phyloP scores from a whole-genome alignment of 2,113 vertebrate species.

The Gymnocephalus cernua region DNA sequence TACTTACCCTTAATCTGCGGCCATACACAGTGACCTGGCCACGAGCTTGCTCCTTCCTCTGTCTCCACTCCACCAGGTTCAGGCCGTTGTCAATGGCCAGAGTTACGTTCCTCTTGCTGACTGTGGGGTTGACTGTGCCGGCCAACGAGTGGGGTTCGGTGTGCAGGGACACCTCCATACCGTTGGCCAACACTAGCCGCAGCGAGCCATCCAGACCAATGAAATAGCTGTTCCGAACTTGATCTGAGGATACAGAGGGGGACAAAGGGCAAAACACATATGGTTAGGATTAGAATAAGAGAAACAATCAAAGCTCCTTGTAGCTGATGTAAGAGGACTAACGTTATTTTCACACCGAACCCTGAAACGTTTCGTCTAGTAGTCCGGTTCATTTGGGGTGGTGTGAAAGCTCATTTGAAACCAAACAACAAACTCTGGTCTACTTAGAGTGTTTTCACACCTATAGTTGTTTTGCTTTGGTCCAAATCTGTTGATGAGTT shows the following conservation, averaged over 20 bases:
- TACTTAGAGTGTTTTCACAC: too few species aligned
- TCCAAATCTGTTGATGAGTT: too few species aligned
- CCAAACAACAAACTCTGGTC: too few species aligned
- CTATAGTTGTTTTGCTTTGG: too few species aligned
- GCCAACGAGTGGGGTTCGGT: slow-evolving; percentile 97
- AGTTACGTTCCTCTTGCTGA: slow-evolving; percentile 96
- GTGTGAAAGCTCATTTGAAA: too few species aligned
- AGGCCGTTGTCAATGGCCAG: slow-evolving; percentile 97
- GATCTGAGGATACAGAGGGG: slow-evolving; percentile 84
- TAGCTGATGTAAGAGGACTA: slow-evolving; percentile 51
- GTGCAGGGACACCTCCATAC: slow-evolving; percentile 97
- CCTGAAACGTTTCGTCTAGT: too few species aligned
- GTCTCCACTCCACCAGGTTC: slow-evolving; percentile 98
- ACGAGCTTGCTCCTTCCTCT: slow-evolving; percentile 95
- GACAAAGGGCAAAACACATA: background rate
- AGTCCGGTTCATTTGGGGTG: too few species aligned
- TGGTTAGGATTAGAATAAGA: slow-evolving; percentile 29
- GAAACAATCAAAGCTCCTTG: slow-evolving; percentile 37
- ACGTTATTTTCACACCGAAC: too few species aligned
- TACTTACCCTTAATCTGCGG: slow-evolving; percentile 93
- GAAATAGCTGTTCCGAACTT: slow-evolving; percentile 98
- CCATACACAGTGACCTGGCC: slow-evolving; percentile 98
- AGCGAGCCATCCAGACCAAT: slow-evolving; percentile 95
- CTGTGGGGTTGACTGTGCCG: slow-evolving; percentile 95
- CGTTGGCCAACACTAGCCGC: slow-evolving; percentile 93